phyloP scores from a whole-genome alignment of 2,888 invertebrate species.

The Ferrisia virgata region DNA sequence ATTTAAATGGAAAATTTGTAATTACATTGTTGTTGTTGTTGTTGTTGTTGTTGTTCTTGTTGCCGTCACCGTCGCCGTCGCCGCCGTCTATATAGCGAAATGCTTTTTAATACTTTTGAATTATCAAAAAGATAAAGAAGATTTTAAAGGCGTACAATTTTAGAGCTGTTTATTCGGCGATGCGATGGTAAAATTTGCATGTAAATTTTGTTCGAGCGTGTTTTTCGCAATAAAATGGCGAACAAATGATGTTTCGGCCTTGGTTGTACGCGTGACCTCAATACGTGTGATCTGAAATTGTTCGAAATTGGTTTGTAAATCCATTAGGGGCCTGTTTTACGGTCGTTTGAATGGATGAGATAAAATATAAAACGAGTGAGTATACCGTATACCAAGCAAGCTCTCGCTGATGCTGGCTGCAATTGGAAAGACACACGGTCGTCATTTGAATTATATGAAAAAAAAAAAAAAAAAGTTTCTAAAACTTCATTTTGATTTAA shows the following conservation, averaged over 20 bases:
- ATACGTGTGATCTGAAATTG: slow-evolving; percentile 9
- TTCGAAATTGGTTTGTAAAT: slow-evolving; percentile 9
- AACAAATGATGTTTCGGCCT: background rate
- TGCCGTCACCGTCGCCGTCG: no score
- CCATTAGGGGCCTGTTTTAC: slow-evolving; percentile 7
- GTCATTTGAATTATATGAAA: slow-evolving; percentile 27
- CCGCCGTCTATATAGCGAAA: background rate
- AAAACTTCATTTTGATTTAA: slow-evolving; percentile 16
- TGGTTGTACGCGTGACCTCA: slow-evolving; percentile 3
- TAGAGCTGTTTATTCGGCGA: background rate
- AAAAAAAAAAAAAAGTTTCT: background rate
- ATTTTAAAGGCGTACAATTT: background rate
- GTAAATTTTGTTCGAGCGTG: background rate
- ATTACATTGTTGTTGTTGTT: background rate
- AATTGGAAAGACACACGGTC: background rate
- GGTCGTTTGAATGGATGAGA: slow-evolving; percentile 10
- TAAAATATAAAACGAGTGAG: background rate
- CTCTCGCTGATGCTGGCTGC: background rate
- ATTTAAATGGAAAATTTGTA: background rate
- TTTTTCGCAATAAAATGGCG: background rate
- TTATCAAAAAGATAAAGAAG: background rate
- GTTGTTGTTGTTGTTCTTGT: no score
- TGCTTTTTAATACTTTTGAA: background rate
- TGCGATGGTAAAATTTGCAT: background rate
- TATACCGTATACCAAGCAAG: background rate